phyloP scores from a whole-genome alignment of 2,888 invertebrate species.

The Platypus cylindrus region DNA sequence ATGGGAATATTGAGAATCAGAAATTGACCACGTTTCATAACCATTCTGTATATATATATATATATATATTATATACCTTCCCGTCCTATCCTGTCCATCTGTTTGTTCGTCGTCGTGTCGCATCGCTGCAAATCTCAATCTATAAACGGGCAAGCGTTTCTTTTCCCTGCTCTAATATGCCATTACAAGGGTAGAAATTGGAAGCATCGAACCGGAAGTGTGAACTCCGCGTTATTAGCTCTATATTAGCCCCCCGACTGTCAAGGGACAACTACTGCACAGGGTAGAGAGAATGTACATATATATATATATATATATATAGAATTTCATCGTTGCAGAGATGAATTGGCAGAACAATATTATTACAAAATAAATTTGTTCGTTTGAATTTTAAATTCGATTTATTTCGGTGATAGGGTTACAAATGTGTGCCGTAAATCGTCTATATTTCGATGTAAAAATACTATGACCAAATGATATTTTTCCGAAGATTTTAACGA shows the following conservation, averaged over 20 bases:
- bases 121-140: background rate
- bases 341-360: slow-evolving; percentile 10
- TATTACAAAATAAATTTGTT: slow-evolving; percentile 15
- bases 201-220: slow-evolving; percentile 34
- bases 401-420: too few relatives aligned
- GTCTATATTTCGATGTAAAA: too few relatives aligned
- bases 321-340: slow-evolving; percentile 11
- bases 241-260: slow-evolving; percentile 32
- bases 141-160: slow-evolving; percentile 8
- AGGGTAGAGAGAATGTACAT: too few relatives aligned
- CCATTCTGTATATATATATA: too few relatives aligned
- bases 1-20: slow-evolving; percentile 8
- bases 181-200: slow-evolving; percentile 14
- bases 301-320: too few relatives aligned
- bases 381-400: slow-evolving; percentile 14
- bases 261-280: slow-evolving; percentile 20
- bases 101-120: too few relatives aligned
- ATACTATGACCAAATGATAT: too few relatives aligned
- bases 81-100: too few relatives aligned
- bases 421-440: too few relatives aligned
- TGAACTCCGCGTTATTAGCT: slow-evolving; percentile 37
- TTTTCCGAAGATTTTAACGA: too few relatives aligned
- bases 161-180: slow-evolving; percentile 14
- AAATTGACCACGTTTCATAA: slow-evolving; percentile 12
- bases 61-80: too few relatives aligned